Percentiles rank a stretch among this genome's conserved stretches.
Conservation (phyloP, 2,113 vertebrate genomes). For the Porphyrio hochstetteri region DNA sequence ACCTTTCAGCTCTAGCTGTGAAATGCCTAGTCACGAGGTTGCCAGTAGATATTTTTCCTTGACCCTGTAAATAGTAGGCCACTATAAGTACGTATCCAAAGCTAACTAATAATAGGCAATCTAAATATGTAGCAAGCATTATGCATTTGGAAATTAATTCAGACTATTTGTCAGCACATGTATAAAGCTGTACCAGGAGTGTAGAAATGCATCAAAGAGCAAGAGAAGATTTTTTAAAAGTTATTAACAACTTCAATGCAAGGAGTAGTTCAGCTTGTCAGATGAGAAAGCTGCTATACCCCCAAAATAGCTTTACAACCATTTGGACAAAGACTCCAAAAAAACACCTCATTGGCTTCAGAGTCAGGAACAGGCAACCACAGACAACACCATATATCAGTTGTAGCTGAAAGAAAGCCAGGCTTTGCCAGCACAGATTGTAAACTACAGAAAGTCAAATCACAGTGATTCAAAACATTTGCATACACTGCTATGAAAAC, state of each 20-base stretch:
- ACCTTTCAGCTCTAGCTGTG: slow-evolving; percentile 8
- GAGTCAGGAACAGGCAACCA: slow-evolving; percentile 23
- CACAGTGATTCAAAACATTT: slow-evolving; percentile 56
- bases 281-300: not conserved
- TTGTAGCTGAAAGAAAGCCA: slow-evolving; percentile 46
- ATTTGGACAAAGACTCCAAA: not conserved
- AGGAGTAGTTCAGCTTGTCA: not conserved
- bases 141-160: not conserved
- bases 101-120: not conserved
- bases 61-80: not conserved
- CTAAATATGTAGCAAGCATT: not conserved
- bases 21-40: slow-evolving; percentile 11
- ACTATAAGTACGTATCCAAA: not conserved
- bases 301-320: slow-evolving; percentile 32
- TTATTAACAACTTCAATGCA: not conserved
- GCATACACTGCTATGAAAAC: slow-evolving; percentile 41
- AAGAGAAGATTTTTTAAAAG: not conserved
- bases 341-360: not conserved
- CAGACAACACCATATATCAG: slow-evolving; percentile 24
- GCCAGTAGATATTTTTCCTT: not conserved
- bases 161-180: not conserved
- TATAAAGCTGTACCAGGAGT: not conserved
- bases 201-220: not conserved
- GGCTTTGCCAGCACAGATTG: slow-evolving; percentile 52
- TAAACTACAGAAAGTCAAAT: slow-evolving; percentile 58